Percentiles rank a stretch among this genome's conserved stretches.
These are phyloP conservation scores for Mesoclemmys tuberculata DNA, from an alignment of 2,113 vertebrate species.

Conservation along the genomic window DNA sequence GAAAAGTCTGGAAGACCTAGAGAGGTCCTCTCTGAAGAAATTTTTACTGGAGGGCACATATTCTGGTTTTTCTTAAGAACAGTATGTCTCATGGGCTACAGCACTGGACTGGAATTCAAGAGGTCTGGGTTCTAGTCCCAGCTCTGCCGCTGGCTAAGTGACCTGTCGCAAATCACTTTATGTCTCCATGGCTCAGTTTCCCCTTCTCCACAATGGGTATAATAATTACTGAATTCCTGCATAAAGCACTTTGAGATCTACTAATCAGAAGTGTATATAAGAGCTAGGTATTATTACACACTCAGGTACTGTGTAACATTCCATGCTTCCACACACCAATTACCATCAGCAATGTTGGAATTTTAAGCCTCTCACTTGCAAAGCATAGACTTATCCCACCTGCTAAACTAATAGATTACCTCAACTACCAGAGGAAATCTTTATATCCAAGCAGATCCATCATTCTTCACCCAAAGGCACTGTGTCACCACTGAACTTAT, in stretches of 20 bases:
- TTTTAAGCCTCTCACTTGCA: not conserved
- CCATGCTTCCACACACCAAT: not conserved
- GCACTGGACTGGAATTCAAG: not conserved
- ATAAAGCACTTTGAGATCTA: not conserved
- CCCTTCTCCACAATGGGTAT: not conserved
- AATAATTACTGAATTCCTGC: not conserved
- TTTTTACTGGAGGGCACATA: not conserved
- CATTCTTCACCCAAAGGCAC: not conserved
- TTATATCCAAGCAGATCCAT: not conserved
- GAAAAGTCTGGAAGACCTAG: not conserved
- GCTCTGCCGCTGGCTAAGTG: not conserved
- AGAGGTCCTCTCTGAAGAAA: not conserved
- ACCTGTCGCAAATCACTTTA: not conserved
- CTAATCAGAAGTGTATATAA: not conserved
- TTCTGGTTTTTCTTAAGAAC: not conserved
- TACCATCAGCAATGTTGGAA: not conserved
- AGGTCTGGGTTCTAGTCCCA: not conserved
- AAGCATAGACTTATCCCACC: not conserved
- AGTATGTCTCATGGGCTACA: not conserved
- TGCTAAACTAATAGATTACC: not conserved
- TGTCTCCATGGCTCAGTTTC: not conserved
- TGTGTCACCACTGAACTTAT: not conserved
- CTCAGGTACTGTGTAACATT: not conserved
- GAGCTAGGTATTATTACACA: not conserved
- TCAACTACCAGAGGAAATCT: not conserved